Evolutionary conservation across 2,113 vertebrate genomes (phyloP), one percentile per base, ranked within the genome.

Genomic region (Podiceps cristatus): DNA sequence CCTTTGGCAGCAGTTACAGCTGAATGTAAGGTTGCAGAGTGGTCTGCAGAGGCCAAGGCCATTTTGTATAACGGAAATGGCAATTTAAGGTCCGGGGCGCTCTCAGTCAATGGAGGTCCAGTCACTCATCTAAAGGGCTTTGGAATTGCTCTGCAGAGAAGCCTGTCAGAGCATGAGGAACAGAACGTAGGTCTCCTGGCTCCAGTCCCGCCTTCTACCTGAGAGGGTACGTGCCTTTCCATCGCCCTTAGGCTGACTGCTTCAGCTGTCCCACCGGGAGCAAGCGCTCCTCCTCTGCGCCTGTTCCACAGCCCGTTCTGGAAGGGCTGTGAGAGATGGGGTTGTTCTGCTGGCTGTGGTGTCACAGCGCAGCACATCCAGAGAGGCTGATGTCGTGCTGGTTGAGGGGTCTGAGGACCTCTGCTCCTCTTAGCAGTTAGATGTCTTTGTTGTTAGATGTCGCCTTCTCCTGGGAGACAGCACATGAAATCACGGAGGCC

Each of bases 321-420:
- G 64, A 88, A 40, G 37, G 52, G 40, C 37, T 58, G 44, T 2
- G 75, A 60, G 80, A 50, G 28, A 25, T 29, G 72, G n/a, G 40
- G n/a, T 12, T 40, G 11, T 19, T 62, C 49, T 83, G 68, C 69
- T 67, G 71, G 55, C 2, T 7, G 3, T 0, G 20, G 44, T 13
- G n/a, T 33, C 52, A 27, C 7, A 68, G 58, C 5, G 1, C 25
- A 79, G 23, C 24, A n/a, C 33, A n/a, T 0, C 0, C 52, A 67
- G 67, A 49, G 7, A 4, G 58, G 50, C 20, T 42, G 49, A 42
- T 31, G 49, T 17, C 15, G 9, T n/a, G 22, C 24, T 49, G 72
- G 67, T 4, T 22, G 68, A 50, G n/a, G 28, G 73, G 1, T n/a
- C 66, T 33, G 37, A 86, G 40, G 40, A 45, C n/a, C 45, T 67